A percentile compares a stretch with the other conserved stretches of the same genome.
Conservation (phyloP, 64 coral and sea anemone genomes). For the Montipora sp. region DNA sequence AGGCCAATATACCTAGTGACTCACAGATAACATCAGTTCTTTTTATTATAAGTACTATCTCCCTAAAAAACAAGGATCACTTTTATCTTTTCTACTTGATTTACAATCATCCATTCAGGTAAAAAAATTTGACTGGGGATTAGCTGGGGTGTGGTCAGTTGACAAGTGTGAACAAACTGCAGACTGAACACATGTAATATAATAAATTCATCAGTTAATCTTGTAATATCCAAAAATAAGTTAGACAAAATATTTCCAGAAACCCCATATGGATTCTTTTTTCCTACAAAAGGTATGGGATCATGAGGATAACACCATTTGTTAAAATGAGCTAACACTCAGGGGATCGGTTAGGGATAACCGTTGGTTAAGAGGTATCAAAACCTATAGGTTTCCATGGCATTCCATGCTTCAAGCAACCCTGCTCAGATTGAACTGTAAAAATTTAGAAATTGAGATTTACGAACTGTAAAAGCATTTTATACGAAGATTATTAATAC, state of each 20-base stretch:
- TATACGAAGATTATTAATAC: not conserved
- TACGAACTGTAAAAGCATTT: not conserved
- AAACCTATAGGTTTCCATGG: too few species aligned
- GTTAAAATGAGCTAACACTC: not conserved
- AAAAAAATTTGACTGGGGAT: not conserved
- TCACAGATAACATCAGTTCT: too few species aligned
- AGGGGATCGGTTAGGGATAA: too few species aligned
- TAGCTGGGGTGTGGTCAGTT: not conserved
- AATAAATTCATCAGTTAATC: not conserved
- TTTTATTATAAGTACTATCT: too few species aligned
- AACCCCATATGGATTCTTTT: not conserved
- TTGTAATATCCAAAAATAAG: not conserved
- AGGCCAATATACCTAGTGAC: too few species aligned
- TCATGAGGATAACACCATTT: not conserved
- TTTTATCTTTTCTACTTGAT: not conserved
- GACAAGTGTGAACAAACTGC: constrained; percentile 1
- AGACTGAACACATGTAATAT: not conserved
- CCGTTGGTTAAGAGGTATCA: too few species aligned
- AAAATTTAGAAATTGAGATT: not conserved
- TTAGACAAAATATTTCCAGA: not conserved
- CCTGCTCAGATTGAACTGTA: too few species aligned
- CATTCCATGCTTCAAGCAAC: too few species aligned
- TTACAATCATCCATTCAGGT: not conserved
- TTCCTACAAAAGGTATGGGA: not conserved
- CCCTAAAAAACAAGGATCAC: not conserved